phyloP scores from a whole-genome alignment of 2,113 vertebrate genomes.

The Murina feae region DNA sequence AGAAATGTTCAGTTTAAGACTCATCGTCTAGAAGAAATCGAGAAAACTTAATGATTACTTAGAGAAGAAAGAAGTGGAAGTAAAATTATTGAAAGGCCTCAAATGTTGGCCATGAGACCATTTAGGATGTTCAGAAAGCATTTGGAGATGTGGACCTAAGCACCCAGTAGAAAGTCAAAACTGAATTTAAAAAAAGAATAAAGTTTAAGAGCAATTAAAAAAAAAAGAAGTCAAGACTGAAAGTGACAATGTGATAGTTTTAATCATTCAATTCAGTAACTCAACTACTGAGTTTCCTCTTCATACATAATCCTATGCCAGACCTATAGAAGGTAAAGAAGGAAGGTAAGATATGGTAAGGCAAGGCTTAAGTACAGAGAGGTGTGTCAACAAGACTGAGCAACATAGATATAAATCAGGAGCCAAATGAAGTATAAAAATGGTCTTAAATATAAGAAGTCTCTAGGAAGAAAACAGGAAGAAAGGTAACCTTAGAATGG shows the following conservation, averaged over 20 bases:
- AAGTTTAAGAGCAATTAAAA: no score
- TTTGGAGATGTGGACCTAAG: neutral
- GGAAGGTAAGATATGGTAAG: neutral
- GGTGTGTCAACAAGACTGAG: neutral
- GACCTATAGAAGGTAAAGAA: neutral
- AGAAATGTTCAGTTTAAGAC: neutral
- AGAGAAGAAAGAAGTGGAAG: neutral
- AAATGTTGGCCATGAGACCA: neutral
- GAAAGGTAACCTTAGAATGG: neutral
- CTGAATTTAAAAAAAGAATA: no score
- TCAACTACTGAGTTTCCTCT: neutral
- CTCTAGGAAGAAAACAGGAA: neutral
- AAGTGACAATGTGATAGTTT: neutral
- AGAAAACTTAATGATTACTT: neutral
- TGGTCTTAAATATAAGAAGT: neutral
- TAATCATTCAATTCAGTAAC: neutral
- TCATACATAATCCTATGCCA: neutral
- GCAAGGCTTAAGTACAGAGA: neutral
- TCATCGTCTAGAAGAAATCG: neutral
- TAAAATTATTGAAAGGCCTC: neutral
- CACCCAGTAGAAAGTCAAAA: neutral
- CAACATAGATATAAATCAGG: neutral
- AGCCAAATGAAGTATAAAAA: neutral
- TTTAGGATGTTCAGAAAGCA: neutral
- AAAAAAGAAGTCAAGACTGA: neutral